Evolutionary conservation across 2,113 vertebrate genomes (phyloP).

Genomic region (Phrynosoma platyrhinos): DNA sequence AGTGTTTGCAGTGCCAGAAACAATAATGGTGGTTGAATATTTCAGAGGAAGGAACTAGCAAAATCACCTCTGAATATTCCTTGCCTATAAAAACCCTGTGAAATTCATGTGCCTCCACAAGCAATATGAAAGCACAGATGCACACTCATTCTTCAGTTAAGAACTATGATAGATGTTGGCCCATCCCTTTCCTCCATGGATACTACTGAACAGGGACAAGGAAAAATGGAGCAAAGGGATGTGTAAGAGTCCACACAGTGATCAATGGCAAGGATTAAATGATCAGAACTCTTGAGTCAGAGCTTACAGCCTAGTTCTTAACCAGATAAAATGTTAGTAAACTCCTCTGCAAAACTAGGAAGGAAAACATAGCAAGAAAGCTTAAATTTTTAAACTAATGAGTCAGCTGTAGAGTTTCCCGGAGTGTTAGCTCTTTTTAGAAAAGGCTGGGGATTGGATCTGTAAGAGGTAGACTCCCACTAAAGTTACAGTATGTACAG

Average conservation of each 20-base stretch:
- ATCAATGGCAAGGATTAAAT: neutral
- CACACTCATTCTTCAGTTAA: neutral
- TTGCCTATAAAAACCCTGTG: no score
- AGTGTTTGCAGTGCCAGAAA: neutral
- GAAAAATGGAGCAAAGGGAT: neutral
- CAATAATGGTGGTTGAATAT: neutral
- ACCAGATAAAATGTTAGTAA: neutral
- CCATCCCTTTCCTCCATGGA: neutral
- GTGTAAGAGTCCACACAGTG: no score
- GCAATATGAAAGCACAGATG: no score
- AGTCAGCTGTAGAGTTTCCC: no score
- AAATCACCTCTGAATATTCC: no score
- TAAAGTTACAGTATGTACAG: no score
- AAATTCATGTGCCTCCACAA: no score
- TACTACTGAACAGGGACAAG: neutral
- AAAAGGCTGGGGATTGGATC: no score
- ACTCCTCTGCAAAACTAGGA: neutral
- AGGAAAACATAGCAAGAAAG: neutral
- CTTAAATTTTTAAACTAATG: neutral
- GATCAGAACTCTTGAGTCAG: neutral
- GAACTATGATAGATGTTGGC: no score
- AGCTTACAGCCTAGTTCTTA: neutral
- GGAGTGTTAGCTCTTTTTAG: no score
- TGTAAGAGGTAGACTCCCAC: no score
- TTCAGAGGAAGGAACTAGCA: no score